Base-by-base conservation (phyloP, 2,888 invertebrate species). In the Nesidiocoris tenuis region DNA sequence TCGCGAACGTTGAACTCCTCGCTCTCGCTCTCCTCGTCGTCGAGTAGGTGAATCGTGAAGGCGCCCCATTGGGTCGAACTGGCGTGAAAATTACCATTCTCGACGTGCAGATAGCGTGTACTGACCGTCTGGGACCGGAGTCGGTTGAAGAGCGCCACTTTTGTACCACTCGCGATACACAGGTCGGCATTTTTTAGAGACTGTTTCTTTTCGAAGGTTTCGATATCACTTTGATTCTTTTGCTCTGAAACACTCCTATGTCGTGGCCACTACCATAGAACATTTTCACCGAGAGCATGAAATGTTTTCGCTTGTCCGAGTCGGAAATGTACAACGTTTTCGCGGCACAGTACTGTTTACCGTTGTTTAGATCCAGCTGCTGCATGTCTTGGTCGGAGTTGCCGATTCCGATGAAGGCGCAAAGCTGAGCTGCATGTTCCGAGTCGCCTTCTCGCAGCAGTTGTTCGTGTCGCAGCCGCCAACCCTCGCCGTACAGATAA, bases 121-220 rank as follows among this genome's bases (percentile, higher is more conserved):
- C 97, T 97, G 21, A 99, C 99, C n/a, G 99, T 99, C 84, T 99
- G 99, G 74, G 98, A 99, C 81, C 99, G 89, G 80, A 99, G 87
- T 79, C 99, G 90, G 86, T 99, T 99, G 85, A 99, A 99, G 75
- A 99, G 87, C 63, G 99, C 99, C 79, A 99, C 98, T 86, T 98
- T 98, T 61, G 98, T 98, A 79, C 99, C 99, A 85, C 97, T 98
- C 76, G 98, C 98, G 84, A 99, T 99, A 86, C 99, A 99, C 82
- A 98, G 88, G 85, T 99, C 99, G 23, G 98, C 97, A 86, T 99
- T 99, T 84, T 99, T 99, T 80, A 99, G 86, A 12, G 97, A 97
- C 84, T 99, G 99, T 84, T 99, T 99, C 87, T 99, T 99, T 99
- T 99, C 79, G 98, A 98, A 72, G 99, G 99, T 84, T 99, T 99